Evolutionary conservation across 2,113 vertebrate species (phyloP), one percentile per base, ranked within the genome.

Genomic region (Onychostruthus taczanowskii): DNA sequence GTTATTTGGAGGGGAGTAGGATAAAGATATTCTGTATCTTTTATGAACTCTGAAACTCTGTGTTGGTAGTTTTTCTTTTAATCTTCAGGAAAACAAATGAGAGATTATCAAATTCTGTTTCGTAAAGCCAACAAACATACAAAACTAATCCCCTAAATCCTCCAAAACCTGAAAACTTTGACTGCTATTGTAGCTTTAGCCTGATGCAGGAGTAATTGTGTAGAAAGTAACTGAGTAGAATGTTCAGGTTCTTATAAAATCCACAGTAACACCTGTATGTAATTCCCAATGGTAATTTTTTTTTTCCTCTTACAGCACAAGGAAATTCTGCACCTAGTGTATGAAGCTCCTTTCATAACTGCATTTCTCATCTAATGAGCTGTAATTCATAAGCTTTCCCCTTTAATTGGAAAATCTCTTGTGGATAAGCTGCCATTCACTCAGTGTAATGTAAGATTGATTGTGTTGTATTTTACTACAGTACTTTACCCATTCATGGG

Each of bases 331-430:
- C 27, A 92, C 39, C 47, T 97, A 87, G 37, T 84, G 64, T 86
- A 35, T 81, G 94, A 94, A 94, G 52, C 44, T 92, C 41, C 56
- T 96, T 95, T 93, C 76, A 75, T 91, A 91, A 88, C 75, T 87
- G 56, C 11, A 28, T 94, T 92, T 95, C 68, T 89, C 83, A 86
- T 92, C 94, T 96, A 94, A 96, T 95, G 85, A 96, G 92, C 76
- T 94, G 63, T 93, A 96, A 96, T 93, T 96, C 90, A 93, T 93
- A 90, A 92, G 61, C 64, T 95, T 76, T 96, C 18, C 37, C 53
- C 56, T 95, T 97, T 96, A 96, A 96, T 87, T 96, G 90, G 90
- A 90, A 93, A 96, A 90, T 76, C 93, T 96, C 93, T 84, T 92
- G 93, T 94, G 94, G 88, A 83, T 96, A 82, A 90, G 80, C 64